Conservation (phyloP, 2,888 invertebrate species). For the Drosophila bunnanda region DNA sequence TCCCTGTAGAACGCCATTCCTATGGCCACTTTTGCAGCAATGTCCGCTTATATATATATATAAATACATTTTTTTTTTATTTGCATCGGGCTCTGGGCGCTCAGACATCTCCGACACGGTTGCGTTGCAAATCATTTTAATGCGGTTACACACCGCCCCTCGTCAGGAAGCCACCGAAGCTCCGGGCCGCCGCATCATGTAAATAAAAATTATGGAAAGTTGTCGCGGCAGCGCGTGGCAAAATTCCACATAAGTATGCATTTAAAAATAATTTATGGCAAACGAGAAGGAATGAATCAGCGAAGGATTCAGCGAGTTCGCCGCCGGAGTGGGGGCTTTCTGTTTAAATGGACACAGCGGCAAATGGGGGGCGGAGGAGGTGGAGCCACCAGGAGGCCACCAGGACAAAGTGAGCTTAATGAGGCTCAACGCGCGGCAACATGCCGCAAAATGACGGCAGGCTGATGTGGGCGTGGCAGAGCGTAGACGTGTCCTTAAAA, state of each 20-base stretch:
- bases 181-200: constrained; percentile 46
- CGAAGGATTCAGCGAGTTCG: not conserved
- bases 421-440: constrained; percentile 65
- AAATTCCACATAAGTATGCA: constrained; percentile 68
- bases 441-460: constrained; percentile 35
- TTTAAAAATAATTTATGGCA: constrained; percentile 66
- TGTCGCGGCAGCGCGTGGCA: constrained; percentile 59
- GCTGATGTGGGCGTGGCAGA: constrained; percentile 16
- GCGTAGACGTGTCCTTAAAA: constrained; percentile 19
- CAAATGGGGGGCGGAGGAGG: not conserved
- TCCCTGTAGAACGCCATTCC: constrained; percentile 9
- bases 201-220: constrained; percentile 65
- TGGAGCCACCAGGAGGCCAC: not conserved
- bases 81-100: constrained; percentile 9
- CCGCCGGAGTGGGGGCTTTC: constrained; percentile 8
- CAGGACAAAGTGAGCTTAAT: constrained; percentile 66
- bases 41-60: constrained; percentile 21
- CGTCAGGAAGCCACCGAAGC: constrained; percentile 5
- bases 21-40: constrained; percentile 35
- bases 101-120: constrained; percentile 26
- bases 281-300: constrained; percentile 35
- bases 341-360: constrained; percentile 56
- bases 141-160: constrained; percentile 37
- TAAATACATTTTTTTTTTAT: not conserved
- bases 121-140: constrained; percentile 49